phyloP scores from a whole-genome alignment of 2,888 invertebrate genomes.

The Phaedon cochleariae region DNA sequence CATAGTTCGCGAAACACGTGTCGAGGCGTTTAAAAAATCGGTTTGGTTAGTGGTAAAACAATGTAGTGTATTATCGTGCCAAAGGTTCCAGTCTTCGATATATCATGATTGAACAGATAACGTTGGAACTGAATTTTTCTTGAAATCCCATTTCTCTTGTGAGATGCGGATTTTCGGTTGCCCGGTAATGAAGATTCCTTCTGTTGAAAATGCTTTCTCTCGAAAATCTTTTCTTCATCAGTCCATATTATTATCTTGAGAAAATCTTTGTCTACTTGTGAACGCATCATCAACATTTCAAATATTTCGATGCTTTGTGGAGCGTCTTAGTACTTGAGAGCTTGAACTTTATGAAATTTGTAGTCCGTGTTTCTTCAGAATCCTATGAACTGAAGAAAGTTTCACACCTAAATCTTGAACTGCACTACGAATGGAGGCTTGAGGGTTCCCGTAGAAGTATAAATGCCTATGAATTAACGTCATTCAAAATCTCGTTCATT shows the following conservation, averaged over 20 bases:
- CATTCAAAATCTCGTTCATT: too few relatives aligned
- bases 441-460: slow-evolving; percentile 3
- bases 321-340: neutral
- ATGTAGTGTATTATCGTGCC: too few relatives aligned
- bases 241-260: neutral
- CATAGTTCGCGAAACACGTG: too few relatives aligned
- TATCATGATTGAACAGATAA: too few relatives aligned
- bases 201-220: neutral
- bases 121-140: too few relatives aligned
- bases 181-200: too few relatives aligned
- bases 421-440: neutral
- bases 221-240: neutral
- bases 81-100: too few relatives aligned
- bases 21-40: too few relatives aligned
- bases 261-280: neutral
- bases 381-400: neutral
- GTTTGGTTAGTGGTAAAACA: too few relatives aligned
- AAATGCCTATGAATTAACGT: too few relatives aligned
- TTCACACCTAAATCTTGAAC: neutral
- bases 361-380: slow-evolving; percentile 2
- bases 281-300: neutral
- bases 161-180: too few relatives aligned
- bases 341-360: slow-evolving; percentile 1
- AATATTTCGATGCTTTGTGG: neutral
- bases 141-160: too few relatives aligned